Conservation (phyloP, 2,113 vertebrate species). For the Brachypteracias leptosomus region DNA sequence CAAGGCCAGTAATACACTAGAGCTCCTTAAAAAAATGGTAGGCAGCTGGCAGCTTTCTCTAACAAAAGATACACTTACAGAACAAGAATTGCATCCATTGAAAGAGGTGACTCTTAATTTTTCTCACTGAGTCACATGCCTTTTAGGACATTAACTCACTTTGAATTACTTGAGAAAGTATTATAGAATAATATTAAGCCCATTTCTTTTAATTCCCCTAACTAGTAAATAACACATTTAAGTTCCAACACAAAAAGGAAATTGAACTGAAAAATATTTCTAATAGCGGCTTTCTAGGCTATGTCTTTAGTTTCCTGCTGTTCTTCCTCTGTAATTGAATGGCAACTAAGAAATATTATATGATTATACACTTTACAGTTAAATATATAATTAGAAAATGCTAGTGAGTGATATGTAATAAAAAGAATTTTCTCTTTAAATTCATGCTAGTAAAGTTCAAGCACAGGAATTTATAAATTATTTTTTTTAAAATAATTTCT, state of each 20-base stretch:
- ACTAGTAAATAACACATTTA: not conserved
- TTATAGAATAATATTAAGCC: not conserved
- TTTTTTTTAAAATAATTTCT: too few species aligned
- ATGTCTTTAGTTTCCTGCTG: not conserved
- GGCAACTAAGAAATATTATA: not conserved
- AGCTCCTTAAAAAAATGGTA: not conserved
- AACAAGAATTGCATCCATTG: not conserved
- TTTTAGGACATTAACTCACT: not conserved
- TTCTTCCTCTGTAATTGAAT: not conserved
- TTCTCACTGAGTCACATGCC: not conserved
- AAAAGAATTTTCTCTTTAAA: not conserved
- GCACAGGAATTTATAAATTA: not conserved
- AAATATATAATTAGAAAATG: not conserved
- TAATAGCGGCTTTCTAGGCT: not conserved
- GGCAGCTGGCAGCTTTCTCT: not conserved
- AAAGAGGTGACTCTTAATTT: not conserved
- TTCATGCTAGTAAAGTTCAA: not conserved
- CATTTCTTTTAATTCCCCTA: not conserved
- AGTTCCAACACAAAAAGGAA: not conserved
- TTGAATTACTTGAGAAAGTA: not conserved
- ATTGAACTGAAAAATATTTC: not conserved
- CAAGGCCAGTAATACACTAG: not conserved
- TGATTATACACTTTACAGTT: not conserved
- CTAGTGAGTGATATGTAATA: not conserved
- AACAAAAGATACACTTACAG: not conserved